Percentiles rank a stretch among this genome's conserved stretches.
Conservation (phyloP, 35 echinoderm and acorn worm species). For the Patiria miniata region DNA sequence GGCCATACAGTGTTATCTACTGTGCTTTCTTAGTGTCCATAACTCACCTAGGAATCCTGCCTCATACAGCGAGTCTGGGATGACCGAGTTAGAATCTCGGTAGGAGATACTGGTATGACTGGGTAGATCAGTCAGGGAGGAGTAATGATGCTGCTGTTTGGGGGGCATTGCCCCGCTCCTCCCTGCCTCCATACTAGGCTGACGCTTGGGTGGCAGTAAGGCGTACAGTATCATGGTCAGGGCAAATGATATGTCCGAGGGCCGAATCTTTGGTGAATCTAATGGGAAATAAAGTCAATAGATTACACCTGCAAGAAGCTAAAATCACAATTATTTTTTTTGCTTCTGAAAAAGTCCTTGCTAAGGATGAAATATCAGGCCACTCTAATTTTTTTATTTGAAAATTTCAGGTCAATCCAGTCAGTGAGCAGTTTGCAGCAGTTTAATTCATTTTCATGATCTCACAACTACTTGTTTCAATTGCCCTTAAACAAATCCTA, state of each 20-base stretch:
- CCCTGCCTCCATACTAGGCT: constrained; percentile 50
- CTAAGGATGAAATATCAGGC: too few relatives aligned
- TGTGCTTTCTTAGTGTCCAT: too few relatives aligned
- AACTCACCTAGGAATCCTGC: constrained; percentile 89
- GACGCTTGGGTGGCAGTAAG: constrained; percentile 84
- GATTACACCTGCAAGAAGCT: too few relatives aligned
- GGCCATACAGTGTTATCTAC: too few relatives aligned
- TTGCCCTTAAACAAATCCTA: too few relatives aligned
- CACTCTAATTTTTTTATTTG: too few relatives aligned
- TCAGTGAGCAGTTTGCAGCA: too few relatives aligned
- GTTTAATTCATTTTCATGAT: too few relatives aligned
- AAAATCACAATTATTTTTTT: too few relatives aligned
- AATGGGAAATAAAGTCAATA: background rate
- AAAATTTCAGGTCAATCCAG: too few relatives aligned
- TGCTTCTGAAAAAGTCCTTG: too few relatives aligned
- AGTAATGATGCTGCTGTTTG: constrained; percentile 54
- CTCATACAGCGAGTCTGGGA: constrained; percentile 89
- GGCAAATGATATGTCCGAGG: constrained; percentile 88
- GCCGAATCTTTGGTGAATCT: constrained; percentile 98
- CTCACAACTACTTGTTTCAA: too few relatives aligned
- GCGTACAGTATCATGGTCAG: constrained; percentile 89
- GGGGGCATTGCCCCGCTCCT: constrained; percentile 9
- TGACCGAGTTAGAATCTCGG: constrained; percentile 55
- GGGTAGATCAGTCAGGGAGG: constrained; percentile 85
- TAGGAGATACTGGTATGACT: constrained; percentile 83